Evolutionary conservation across 2,113 vertebrate species (phyloP).

Genomic region (Oxyura jamaicensis): DNA sequence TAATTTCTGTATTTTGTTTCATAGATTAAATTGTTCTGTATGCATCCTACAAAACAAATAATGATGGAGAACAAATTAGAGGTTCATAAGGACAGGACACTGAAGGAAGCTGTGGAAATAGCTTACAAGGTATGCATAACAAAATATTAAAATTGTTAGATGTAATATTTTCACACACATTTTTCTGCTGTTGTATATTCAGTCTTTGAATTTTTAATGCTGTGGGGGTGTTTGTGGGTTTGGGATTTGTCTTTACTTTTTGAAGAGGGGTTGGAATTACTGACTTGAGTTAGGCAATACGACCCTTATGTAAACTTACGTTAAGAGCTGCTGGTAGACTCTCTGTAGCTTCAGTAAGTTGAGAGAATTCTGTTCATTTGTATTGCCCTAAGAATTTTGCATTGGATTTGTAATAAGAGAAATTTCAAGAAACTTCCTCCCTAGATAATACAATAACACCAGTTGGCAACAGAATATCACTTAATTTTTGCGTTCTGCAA

Average conservation of each 20-base stretch:
- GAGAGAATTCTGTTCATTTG: not conserved
- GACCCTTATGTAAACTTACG: not conserved
- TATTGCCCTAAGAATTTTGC: not conserved
- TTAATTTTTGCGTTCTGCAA: not conserved
- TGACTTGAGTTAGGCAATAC: not conserved
- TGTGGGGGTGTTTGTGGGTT: not conserved
- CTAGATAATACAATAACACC: not conserved
- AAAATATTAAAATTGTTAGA: not conserved
- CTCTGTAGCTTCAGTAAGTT: not conserved
- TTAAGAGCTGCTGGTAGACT: not conserved
- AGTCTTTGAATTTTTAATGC: not conserved
- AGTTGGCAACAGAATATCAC: not conserved
- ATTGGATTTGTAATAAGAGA: not conserved
- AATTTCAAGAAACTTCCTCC: not conserved
- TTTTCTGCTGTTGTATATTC: not conserved
- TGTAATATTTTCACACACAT: not conserved
- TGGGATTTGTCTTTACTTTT: not conserved
- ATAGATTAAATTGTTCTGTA: slow-evolving; percentile 97
- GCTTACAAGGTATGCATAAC: slow-evolving; percentile 86
- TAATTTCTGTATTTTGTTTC: slow-evolving; percentile 10
- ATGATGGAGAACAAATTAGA: slow-evolving; percentile 99
- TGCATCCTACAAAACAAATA: slow-evolving; percentile 93
- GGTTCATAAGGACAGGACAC: slow-evolving; percentile 96
- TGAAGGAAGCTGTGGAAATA: slow-evolving; percentile 93
- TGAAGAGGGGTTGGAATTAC: not conserved